Evolutionary conservation across 2,888 invertebrate genomes (phyloP), one percentile per base, ranked within the genome.

Genomic region (Labia minor): DNA sequence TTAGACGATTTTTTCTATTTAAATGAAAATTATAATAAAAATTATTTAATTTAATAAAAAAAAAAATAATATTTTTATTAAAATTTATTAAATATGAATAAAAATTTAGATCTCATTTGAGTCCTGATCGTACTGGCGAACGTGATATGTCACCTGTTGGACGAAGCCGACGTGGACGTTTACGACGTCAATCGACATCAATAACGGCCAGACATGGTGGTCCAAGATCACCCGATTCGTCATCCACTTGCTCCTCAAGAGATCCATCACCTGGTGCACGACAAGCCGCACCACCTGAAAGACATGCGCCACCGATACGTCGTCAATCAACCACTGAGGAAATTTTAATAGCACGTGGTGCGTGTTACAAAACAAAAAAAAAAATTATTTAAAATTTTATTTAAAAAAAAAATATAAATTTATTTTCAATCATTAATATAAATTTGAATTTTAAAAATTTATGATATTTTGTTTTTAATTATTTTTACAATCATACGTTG

Each of bases 291-390:
- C 63, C 21, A 63, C 79, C 37, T 73, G 71, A 83, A 62, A 81
- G 82, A 2, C 83, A 86, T 72, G 81, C 88, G 49, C 90, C 91
- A 8, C 85, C 89, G 72, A 90, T 92, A 69, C 81, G 93, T 68
- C 82, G 93, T 68, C 93, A 93, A 79, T 92, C 92, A 21, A 93
- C 93, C 14, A 94, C 93, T 0, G 92, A 93, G 76, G 94, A 94
- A 78, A 94, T 94, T 73, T 79, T 94, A 61, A 93, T 93, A 73
- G 91, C 93, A 0, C 84, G 92, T 67, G 49, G 49, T 49, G 49
- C 14, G 49, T n/a, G 6, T 8, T 49, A 2, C 14, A 8, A 33
- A 8, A 33, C 11, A 33, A 33, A 11, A 33, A 33, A 8, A 33
- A 33, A 8, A 33, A 33, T 33, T 33, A 33, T 33, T 33, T 33